Percentiles rank a stretch among this genome's conserved stretches.
phyloP scores from a whole-genome alignment of 2,113 vertebrate genomes.

The Myiozetetes cayanensis region DNA sequence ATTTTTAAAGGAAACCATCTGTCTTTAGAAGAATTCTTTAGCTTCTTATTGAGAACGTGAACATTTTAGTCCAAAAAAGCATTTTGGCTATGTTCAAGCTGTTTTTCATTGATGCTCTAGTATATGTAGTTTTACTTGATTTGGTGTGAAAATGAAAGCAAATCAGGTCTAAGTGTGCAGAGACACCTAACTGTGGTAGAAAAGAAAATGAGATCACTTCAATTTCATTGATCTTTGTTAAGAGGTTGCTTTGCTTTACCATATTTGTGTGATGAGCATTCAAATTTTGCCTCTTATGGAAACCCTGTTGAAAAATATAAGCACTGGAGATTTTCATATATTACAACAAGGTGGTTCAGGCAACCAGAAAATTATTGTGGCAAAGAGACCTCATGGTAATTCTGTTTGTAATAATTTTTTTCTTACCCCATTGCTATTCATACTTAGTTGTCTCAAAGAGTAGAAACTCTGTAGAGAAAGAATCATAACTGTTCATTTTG shows the following conservation, averaged over 20 bases:
- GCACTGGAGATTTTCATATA: background rate
- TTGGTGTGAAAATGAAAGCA: background rate
- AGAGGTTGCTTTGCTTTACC: background rate
- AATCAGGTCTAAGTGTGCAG: background rate
- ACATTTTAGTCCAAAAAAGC: background rate
- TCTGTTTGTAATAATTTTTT: background rate
- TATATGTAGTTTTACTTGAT: background rate
- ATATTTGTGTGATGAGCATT: background rate
- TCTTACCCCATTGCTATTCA: background rate
- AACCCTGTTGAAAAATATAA: background rate
- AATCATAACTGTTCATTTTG: background rate
- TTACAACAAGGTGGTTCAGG: background rate
- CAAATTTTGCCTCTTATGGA: background rate
- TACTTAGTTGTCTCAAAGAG: background rate
- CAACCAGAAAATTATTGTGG: background rate
- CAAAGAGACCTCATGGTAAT: background rate
- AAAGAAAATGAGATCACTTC: background rate
- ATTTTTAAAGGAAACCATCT: background rate
- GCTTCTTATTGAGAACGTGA: background rate
- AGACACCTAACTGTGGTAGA: background rate
- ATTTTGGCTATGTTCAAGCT: background rate
- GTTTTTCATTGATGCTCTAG: background rate
- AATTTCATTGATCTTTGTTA: background rate
- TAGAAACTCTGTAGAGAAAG: background rate
- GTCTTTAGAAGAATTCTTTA: background rate